These are phyloP conservation scores for Mola mola DNA, from an alignment of 2,113 vertebrate genomes.

Conservation along the genomic window DNA sequence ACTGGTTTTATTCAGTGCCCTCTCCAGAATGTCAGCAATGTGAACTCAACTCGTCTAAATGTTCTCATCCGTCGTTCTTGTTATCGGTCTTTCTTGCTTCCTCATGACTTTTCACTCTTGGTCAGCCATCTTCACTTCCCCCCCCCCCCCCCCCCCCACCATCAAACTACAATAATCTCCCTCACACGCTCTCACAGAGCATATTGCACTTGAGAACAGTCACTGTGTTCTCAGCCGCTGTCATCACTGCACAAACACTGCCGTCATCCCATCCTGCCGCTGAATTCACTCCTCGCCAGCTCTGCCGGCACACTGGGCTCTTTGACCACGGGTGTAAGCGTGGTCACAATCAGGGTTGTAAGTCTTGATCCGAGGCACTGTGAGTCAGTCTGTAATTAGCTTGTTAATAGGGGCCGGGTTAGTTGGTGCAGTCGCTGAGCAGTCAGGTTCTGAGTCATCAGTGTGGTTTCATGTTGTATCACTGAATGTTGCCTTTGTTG, in stretches of 20 bases:
- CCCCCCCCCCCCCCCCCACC: slow-evolving; percentile 6
- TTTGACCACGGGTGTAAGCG: slow-evolving; percentile 50
- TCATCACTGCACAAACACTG: slow-evolving; percentile 12
- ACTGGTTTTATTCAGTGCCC: slow-evolving; percentile 1
- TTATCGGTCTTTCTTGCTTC: neutral
- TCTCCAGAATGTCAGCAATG: slow-evolving; percentile 17
- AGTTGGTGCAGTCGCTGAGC: slow-evolving; percentile 31
- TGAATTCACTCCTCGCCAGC: slow-evolving; percentile 42
- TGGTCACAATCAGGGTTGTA: slow-evolving; percentile 54
- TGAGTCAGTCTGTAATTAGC: slow-evolving; percentile 68
- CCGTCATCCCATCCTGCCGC: slow-evolving; percentile 20
- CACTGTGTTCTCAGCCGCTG: slow-evolving; percentile 48
- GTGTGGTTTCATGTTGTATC: slow-evolving; percentile 11
- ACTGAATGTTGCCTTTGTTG: slow-evolving; percentile 38
- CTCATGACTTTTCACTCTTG: neutral
- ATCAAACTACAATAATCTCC: slow-evolving; percentile 63
- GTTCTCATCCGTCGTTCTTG: neutral
- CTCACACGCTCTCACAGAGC: slow-evolving; percentile 48
- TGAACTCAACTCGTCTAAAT: neutral
- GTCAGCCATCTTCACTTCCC: slow-evolving; percentile 28
- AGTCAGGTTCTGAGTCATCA: slow-evolving; percentile 31
- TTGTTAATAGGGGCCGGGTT: slow-evolving; percentile 35
- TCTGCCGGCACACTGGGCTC: slow-evolving; percentile 64
- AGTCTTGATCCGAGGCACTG: slow-evolving; percentile 45
- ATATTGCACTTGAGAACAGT: slow-evolving; percentile 68